Base-by-base conservation (phyloP, 1,140 invertebrate genomes). In the Leptopilina clavipes region DNA sequence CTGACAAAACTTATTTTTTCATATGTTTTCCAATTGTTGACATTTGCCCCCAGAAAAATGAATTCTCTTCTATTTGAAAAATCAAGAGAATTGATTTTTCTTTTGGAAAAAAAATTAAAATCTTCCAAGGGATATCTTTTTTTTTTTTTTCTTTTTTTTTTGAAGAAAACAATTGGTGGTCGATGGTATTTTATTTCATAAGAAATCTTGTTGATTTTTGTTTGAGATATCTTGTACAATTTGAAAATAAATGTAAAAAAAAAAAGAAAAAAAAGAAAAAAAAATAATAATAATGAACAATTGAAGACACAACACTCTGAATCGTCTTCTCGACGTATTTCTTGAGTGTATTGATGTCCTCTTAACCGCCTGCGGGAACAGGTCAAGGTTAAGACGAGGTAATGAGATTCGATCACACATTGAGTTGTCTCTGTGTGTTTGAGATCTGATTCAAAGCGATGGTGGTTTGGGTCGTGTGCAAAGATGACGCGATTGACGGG, bases 371-470 rank as follows among this genome's bases (percentile, higher is more conserved):
- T 65, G 48, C n/a, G 14, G 14, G 11, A 65, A 14, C 22, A 14
- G 56, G 56, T 65, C 56, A 65, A 65, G 56, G 56, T 65, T 65
- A 65, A 37, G 22, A 31, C 10, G 56, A 52, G 25, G 18, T 25
- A 2, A 31, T 19, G n/a, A 54, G 52, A 54, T 54, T 54, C 52
- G 8, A 54, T 40, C 48, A 52, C 14, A 10, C 12, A 65, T 9
- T 14, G 56, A 31, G 18, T 31, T 31, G 25, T 2, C 17, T n/a
- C 5, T 52, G 48, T 52, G 48, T 48, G 44, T 52, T 40, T 52
- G 48, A 52, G n/a, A 52, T 52, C 6, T n/a, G 56, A 65, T 65
- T 65, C 56, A 65, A 22, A 56, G 54, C 18, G 56, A 59, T 59
- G 18, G 22, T 10, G 25, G 0, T 65, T 65, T 65, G 56, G 22